Conservation (phyloP, 2,113 vertebrate genomes). For the Erinaceus europaeus region DNA sequence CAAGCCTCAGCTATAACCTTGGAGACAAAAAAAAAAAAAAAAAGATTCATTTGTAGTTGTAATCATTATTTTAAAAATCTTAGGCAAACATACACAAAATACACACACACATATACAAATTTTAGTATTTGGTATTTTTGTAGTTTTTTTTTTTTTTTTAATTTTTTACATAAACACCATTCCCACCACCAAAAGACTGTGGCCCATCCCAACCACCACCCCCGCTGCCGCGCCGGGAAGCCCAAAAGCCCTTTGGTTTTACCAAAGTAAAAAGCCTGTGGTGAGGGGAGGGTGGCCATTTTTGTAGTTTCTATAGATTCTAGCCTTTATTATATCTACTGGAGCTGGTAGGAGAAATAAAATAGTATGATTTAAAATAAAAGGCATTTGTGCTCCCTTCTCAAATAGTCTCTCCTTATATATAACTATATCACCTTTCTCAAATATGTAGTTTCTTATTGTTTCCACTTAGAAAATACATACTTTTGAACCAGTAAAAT, state of each 20-base stretch:
- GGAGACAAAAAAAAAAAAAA: too few species aligned
- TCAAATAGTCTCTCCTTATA: background rate
- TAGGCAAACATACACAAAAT: background rate
- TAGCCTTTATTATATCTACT: background rate
- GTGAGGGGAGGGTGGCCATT: too few species aligned
- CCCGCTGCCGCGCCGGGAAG: too few species aligned
- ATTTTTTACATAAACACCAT: too few species aligned
- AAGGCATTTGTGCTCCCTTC: background rate
- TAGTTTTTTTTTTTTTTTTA: too few species aligned
- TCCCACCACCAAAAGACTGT: too few species aligned
- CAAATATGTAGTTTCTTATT: slow-evolving; percentile 16
- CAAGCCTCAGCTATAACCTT: too few species aligned
- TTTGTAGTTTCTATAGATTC: slow-evolving; percentile 24
- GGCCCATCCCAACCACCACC: too few species aligned
- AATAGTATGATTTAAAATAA: background rate
- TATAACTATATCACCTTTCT: background rate
- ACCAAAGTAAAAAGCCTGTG: too few species aligned
- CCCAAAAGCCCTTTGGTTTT: too few species aligned
- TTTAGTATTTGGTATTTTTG: slow-evolving; percentile 22
- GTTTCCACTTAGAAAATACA: slow-evolving; percentile 33
- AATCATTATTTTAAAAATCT: slow-evolving; percentile 1
- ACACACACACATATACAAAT: background rate
- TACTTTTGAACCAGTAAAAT: too few species aligned
- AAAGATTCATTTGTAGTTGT: background rate
- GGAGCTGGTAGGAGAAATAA: background rate